phyloP scores from a whole-genome alignment of 2,113 vertebrate genomes.

The Paradoxurus hermaphroditus region DNA sequence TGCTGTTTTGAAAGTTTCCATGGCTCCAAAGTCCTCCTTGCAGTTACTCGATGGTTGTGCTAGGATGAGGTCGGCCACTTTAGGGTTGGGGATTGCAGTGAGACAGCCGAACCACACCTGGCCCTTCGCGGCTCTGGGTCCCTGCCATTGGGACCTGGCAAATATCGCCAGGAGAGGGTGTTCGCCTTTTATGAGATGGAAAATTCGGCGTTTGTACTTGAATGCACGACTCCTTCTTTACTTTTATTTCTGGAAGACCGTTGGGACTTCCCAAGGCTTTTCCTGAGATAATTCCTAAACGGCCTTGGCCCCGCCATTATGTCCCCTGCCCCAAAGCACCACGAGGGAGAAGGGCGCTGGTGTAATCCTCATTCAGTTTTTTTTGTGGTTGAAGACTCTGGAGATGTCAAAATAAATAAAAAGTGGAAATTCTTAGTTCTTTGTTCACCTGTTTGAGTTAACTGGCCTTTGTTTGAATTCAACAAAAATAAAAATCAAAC shows the following conservation, averaged over 20 bases:
- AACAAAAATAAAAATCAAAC: background rate
- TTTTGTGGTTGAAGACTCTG: background rate
- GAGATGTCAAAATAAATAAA: background rate
- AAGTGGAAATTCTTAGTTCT: background rate
- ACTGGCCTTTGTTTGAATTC: background rate
- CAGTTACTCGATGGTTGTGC: background rate
- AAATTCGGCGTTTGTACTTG: background rate
- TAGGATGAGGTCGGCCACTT: background rate
- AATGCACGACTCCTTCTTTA: background rate
- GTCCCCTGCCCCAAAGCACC: background rate
- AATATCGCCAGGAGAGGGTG: background rate
- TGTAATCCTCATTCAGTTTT: background rate
- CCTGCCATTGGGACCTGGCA: background rate
- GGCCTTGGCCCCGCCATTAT: background rate
- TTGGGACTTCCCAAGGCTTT: background rate
- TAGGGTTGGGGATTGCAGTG: background rate
- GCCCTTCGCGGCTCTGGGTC: no score
- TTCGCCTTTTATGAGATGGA: background rate
- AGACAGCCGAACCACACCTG: background rate
- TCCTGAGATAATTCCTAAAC: background rate
- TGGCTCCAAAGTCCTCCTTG: background rate
- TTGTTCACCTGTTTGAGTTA: background rate
- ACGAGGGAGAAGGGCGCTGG: slow-evolving; percentile 4
- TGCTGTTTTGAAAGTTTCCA: background rate
- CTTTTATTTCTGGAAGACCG: slow-evolving; percentile 43